phyloP scores from a whole-genome alignment of 2,797 vertebrate genomes.

The Cyprinella venusta region DNA sequence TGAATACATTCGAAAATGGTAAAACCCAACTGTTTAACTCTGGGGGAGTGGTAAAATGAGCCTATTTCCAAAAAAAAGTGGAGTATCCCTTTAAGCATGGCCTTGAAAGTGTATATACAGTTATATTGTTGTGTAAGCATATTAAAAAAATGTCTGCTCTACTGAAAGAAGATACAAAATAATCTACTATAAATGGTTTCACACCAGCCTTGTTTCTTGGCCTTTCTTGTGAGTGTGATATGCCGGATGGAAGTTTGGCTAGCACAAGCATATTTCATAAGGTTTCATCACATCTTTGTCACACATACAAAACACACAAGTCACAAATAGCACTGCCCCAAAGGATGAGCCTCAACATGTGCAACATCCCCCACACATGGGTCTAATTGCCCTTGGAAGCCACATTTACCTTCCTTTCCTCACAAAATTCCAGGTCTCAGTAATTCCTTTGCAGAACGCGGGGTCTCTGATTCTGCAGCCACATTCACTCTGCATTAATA shows the following conservation, averaged over 20 bases:
- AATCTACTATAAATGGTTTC: constrained; percentile 25
- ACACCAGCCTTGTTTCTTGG: constrained; percentile 9
- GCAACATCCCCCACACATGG: constrained; percentile 13
- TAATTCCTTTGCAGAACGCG: not conserved
- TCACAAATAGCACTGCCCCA: constrained; percentile 27
- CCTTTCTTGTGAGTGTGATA: constrained; percentile 15
- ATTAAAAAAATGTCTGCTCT: not conserved
- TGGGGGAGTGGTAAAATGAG: no score
- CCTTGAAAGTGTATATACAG: not conserved
- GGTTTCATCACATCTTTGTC: constrained; percentile 41
- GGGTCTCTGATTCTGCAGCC: constrained; percentile 25
- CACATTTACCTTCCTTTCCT: constrained; percentile 29
- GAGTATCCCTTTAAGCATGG: not conserved
- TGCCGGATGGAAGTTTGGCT: constrained; percentile 11
- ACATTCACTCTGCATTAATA: constrained; percentile 35
- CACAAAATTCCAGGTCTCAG: not conserved
- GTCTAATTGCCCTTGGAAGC: constrained; percentile 23
- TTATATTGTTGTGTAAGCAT: not conserved
- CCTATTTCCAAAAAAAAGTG: no score
- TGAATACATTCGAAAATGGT: no score
- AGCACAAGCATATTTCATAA: constrained; percentile 42
- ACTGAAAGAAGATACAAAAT: not conserved
- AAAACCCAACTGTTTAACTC: no score
- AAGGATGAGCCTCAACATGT: constrained; percentile 22
- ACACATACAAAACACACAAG: constrained; percentile 3